phyloP scores from a whole-genome alignment of 2,113 vertebrate genomes.

The Podilymbus podiceps region DNA sequence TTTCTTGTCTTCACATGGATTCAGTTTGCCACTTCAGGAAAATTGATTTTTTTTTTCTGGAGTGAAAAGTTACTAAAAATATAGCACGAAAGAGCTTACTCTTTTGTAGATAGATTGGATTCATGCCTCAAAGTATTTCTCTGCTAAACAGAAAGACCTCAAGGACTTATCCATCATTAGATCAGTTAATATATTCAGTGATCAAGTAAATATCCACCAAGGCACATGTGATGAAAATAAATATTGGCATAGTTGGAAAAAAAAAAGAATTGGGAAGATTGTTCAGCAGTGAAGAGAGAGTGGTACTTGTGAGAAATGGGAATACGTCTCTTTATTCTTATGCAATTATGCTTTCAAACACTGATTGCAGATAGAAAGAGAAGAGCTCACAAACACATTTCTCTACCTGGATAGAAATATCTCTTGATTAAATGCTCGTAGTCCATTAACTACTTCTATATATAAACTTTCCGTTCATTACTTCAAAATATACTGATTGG shows the following conservation, averaged over 20 bases:
- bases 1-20: neutral
- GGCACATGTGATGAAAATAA: neutral
- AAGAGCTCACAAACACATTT: neutral
- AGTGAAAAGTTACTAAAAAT: conserved; percentile 9
- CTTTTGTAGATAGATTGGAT: neutral
- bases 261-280: neutral
- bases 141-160: neutral
- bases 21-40: neutral
- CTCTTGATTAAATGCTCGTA: neutral
- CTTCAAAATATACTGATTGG: neutral
- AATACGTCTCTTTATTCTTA: neutral
- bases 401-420: neutral
- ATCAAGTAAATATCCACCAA: neutral
- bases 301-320: neutral
- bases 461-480: neutral
- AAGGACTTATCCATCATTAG: neutral
- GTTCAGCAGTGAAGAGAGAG: neutral
- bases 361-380: neutral
- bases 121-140: neutral
- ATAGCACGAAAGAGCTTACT: neutral
- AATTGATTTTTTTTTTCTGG: neutral
- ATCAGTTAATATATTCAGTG: neutral
- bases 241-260: neutral
- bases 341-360: neutral
- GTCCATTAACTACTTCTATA: neutral